These are phyloP conservation scores for Pocillopora verrucosa DNA, from an alignment of 64 coral and sea anemone species.

Conservation along the genomic window DNA sequence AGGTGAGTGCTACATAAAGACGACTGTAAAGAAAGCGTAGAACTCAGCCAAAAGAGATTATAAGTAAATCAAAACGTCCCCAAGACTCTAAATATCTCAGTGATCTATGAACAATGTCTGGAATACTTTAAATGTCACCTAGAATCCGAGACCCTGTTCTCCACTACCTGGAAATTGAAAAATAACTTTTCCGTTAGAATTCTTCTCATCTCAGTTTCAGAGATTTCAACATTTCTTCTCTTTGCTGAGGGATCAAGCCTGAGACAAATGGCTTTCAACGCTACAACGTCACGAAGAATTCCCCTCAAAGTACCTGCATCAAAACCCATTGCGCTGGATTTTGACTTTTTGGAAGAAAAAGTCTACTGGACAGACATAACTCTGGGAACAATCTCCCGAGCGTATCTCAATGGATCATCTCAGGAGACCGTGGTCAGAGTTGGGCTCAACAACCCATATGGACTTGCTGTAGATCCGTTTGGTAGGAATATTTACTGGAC, in stretches of 20 bases:
- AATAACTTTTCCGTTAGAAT: too few species aligned
- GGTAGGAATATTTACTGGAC: conserved; percentile 53
- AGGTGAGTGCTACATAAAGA: too few species aligned
- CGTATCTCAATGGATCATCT: conserved; percentile 44
- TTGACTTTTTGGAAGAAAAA: conserved; percentile 6
- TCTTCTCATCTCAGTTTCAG: background rate
- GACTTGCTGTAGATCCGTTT: conserved; percentile 50
- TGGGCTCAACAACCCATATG: conserved; percentile 27
- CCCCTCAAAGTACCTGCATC: background rate
- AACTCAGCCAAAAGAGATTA: too few species aligned
- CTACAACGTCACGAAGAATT: background rate
- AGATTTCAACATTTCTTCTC: background rate
- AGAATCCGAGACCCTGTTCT: background rate
- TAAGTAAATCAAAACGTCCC: too few species aligned
- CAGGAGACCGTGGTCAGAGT: background rate
- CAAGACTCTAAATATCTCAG: too few species aligned
- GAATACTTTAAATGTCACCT: too few species aligned
- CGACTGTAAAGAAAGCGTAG: too few species aligned
- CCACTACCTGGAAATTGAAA: background rate
- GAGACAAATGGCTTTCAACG: background rate
- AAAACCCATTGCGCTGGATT: conserved; percentile 39
- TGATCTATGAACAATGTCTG: too few species aligned
- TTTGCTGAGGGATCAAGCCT: background rate
- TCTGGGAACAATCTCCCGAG: conserved; percentile 28
- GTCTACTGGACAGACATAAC: conserved; percentile 61